Evolutionary conservation across 2,113 vertebrate species (phyloP).

Genomic region (Anoplopoma fimbria): DNA sequence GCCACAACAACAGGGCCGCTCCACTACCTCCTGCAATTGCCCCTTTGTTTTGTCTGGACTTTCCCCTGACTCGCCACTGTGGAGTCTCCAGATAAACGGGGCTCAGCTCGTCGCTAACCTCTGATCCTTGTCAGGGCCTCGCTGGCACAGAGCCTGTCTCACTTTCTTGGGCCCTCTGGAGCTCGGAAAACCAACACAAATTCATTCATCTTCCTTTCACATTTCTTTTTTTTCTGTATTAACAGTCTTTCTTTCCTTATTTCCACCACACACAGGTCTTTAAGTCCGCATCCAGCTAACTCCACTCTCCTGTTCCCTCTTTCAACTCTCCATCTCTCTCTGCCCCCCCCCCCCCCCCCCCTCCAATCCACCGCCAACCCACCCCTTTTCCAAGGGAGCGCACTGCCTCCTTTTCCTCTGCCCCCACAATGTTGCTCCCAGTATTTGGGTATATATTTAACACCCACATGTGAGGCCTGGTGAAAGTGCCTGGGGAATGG

Average conservation of each 20-base stretch:
- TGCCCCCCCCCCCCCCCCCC: background rate
- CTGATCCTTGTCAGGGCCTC: constrained; percentile 22
- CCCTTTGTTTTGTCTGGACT: constrained; percentile 86
- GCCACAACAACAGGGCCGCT: constrained; percentile 85
- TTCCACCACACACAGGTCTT: background rate
- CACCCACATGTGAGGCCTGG: constrained; percentile 86
- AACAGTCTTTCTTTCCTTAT: background rate
- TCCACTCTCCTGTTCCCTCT: constrained; percentile 16
- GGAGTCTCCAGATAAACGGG: constrained; percentile 71
- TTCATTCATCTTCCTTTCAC: constrained; percentile 16
- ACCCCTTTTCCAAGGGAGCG: constrained; percentile 47
- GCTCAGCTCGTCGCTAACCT: constrained; percentile 9
- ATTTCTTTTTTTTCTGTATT: background rate
- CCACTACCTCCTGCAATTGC: constrained; percentile 84
- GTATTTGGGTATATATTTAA: constrained; percentile 86
- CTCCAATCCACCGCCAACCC: background rate
- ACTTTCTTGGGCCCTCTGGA: constrained; percentile 65
- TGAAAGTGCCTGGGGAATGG: constrained; percentile 90
- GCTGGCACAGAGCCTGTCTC: constrained; percentile 85
- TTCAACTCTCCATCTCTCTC: constrained; percentile 15
- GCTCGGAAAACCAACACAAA: constrained; percentile 26
- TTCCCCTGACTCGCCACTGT: constrained; percentile 81
- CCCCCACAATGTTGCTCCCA: constrained; percentile 74
- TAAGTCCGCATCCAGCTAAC: constrained; percentile 15
- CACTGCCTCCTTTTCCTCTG: constrained; percentile 54